Evolutionary conservation across 2,888 invertebrate genomes (phyloP).

Genomic region (Eupithecia exiguata): DNA sequence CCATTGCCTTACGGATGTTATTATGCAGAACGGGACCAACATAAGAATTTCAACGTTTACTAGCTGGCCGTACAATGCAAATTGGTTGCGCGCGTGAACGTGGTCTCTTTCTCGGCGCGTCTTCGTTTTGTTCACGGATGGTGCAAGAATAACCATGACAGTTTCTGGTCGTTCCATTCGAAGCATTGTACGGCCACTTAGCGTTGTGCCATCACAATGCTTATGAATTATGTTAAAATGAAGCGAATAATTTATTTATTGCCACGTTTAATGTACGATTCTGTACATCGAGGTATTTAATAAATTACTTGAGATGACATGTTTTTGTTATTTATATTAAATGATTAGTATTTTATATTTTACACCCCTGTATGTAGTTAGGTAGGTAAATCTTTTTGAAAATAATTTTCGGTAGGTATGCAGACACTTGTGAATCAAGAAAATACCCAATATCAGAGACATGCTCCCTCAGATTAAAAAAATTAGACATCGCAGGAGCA

Average conservation of each 20-base stretch:
- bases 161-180: slow-evolving; percentile 59
- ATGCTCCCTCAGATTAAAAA: no score
- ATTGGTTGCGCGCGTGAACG: slow-evolving; percentile 76
- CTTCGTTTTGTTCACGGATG: slow-evolving; percentile 64
- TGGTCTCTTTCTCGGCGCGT: slow-evolving; percentile 70
- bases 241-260: slow-evolving; percentile 51
- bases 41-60: slow-evolving; percentile 82
- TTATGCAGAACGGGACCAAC: slow-evolving; percentile 82
- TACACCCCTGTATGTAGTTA: background rate
- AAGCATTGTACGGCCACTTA: slow-evolving; percentile 62
- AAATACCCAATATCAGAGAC: no score
- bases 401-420: background rate
- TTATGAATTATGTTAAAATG: slow-evolving; percentile 56
- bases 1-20: slow-evolving; percentile 82
- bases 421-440: background rate
- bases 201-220: slow-evolving; percentile 55
- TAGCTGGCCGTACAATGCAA: slow-evolving; percentile 78
- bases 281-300: slow-evolving; percentile 39
- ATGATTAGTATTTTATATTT: background rate
- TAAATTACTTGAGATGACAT: slow-evolving; percentile 1
- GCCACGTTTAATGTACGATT: slow-evolving; percentile 42
- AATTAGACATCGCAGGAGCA: no score
- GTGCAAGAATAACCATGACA: slow-evolving; percentile 66
- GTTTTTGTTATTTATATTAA: background rate
- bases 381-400: background rate